Conservation (phyloP, 2,888 invertebrate species). For the Orthosia gothica region DNA sequence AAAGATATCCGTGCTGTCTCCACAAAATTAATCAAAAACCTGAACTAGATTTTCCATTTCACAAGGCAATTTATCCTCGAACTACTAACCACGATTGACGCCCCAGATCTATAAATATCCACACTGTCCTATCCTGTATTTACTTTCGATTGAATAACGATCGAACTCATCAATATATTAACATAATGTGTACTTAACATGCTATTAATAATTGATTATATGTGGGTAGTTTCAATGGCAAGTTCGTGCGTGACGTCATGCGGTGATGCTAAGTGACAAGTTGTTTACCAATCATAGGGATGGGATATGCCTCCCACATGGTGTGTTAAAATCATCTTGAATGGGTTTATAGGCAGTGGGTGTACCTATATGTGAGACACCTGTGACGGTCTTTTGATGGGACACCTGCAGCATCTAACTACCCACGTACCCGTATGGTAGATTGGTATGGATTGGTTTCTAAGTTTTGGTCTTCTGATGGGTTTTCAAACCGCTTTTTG, state of each 20-base stretch:
- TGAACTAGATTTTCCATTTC: slow-evolving; percentile 31
- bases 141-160: slow-evolving; percentile 60
- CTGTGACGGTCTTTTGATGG: slow-evolving; percentile 6
- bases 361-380: slow-evolving; percentile 24
- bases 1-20: not conserved
- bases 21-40: slow-evolving; percentile 19
- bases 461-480: too few relatives aligned
- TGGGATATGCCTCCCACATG: slow-evolving; percentile 29
- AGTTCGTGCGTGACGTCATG: slow-evolving; percentile 52
- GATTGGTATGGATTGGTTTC: too few relatives aligned
- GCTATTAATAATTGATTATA: slow-evolving; percentile 48
- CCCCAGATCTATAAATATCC: slow-evolving; percentile 41
- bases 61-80: slow-evolving; percentile 17
- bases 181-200: slow-evolving; percentile 55
- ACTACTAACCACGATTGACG: slow-evolving; percentile 24
- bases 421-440: too few relatives aligned
- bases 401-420: not conserved
- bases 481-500: too few relatives aligned
- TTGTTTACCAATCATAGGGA: slow-evolving; percentile 55
- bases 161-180: slow-evolving; percentile 48
- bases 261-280: slow-evolving; percentile 50
- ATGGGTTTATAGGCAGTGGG: slow-evolving; percentile 29
- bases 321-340: slow-evolving; percentile 39
- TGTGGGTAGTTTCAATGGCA: slow-evolving; percentile 48
- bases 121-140: slow-evolving; percentile 33